Evolutionary conservation across 2,113 vertebrate species (phyloP), one percentile per base, ranked within the genome.

Genomic region (Neolamprologus toae): DNA sequence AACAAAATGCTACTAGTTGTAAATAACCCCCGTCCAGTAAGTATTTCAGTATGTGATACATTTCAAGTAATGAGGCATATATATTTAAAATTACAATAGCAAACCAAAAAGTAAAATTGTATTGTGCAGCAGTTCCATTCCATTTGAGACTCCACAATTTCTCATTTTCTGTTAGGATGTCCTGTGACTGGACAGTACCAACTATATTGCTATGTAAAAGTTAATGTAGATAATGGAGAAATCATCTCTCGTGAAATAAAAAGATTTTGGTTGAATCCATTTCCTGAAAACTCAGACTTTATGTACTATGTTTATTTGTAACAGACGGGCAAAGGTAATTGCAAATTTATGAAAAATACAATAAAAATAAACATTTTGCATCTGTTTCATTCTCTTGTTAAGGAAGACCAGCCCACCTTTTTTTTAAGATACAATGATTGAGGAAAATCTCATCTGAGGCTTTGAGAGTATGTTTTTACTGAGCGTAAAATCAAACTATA

Each of bases 221-320:
- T 42, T 23, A 23, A 71, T 71, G 35, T 1, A 66, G 19, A 21
- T 40, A 13, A 40, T 40, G 11, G 35, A 6, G 35, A 1, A 63
- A 63, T 35, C 1, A 12, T n/a, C 61, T 66, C 61, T 8, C 1
- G 1, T 66, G 17, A 37, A 66, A 66, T 12, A 37, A 66, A 66
- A 66, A 66, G 31, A 13, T 66, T 66, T 66, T 23, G 2, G n/a
- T 42, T 71, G 21, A 71, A 71, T 71, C n/a, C 13, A 7, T 68
- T 13, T 71, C 37, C 37, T 42, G n/a, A 35, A 71, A 71, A 71
- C 66, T 42, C 1, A 16, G 37, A 21, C 66, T 66, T 35, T 66
- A 66, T 37, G 61, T 66, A 5, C 61, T 66, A 35, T 66, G 21
- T 71, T 71, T 71, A 42, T 42, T 23, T 71, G 37, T 71, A 71